Conservation (phyloP, 23 tunicate genomes). For the Aplidium turbinatum region DNA sequence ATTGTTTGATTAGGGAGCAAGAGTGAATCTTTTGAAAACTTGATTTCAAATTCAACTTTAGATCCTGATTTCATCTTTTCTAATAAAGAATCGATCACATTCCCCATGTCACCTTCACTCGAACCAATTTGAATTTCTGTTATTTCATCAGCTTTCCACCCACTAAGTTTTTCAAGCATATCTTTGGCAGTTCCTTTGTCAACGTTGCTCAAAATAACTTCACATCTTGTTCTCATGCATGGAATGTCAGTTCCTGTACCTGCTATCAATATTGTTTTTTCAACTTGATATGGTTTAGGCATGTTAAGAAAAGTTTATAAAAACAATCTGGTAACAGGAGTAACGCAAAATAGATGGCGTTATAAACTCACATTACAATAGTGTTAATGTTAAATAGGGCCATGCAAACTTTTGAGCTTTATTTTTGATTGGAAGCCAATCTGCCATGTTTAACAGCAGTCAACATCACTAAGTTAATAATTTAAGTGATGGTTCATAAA, state of each 20-base stretch:
- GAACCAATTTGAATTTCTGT: constrained; percentile 27
- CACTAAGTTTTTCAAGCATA: constrained; percentile 14
- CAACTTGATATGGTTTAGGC: background rate
- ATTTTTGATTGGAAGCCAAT: no score
- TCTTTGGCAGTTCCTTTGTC: background rate
- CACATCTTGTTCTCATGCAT: background rate
- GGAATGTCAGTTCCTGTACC: constrained; percentile 17
- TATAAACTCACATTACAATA: no score
- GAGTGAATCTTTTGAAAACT: background rate
- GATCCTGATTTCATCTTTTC: constrained; percentile 25
- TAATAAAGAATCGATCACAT: constrained; percentile 6
- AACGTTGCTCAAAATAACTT: background rate
- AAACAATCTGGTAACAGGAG: no score
- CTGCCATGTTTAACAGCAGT: no score
- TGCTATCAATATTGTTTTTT: constrained; percentile 1
- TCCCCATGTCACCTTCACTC: constrained; percentile 31
- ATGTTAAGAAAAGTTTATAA: no score
- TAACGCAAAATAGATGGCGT: no score
- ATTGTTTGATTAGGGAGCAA: constrained; percentile 9
- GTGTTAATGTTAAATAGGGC: no score
- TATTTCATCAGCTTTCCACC: constrained; percentile 14
- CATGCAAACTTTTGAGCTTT: no score
- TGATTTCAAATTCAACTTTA: background rate
- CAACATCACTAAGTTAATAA: no score
- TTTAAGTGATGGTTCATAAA: no score